phyloP scores from a whole-genome alignment of 2,113 vertebrate genomes.

The Halichoerus grypus region DNA sequence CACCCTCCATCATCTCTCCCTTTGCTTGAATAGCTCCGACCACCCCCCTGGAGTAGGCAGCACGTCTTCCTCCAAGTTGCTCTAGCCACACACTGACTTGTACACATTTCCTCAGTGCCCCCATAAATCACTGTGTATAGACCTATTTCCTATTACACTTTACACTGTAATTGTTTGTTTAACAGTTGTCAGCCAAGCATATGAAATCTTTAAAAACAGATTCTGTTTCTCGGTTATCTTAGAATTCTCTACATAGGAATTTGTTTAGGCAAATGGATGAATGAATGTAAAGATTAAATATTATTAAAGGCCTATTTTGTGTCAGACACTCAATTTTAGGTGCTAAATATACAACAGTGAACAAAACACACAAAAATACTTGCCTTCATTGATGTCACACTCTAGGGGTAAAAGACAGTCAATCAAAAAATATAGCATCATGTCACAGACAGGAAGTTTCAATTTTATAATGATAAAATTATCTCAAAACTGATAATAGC shows the following conservation, averaged over 20 bases:
- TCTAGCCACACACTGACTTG: not conserved
- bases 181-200: not conserved
- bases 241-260: not conserved
- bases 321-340: not conserved
- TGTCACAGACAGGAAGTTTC: not conserved
- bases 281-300: conserved; percentile 8
- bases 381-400: not conserved
- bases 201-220: not conserved
- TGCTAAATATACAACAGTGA: not conserved
- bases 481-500: not conserved
- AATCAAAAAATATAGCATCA: not conserved
- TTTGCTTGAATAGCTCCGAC: not conserved
- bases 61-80: not conserved
- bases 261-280: not conserved
- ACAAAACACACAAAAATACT: not conserved
- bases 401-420: not conserved
- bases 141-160: not conserved
- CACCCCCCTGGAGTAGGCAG: not conserved
- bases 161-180: not conserved
- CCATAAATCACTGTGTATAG: not conserved
- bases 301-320: not conserved
- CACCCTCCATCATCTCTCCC: not conserved
- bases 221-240: not conserved
- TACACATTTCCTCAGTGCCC: not conserved
- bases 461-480: not conserved